Conservation (phyloP, 2,797 vertebrate species). For the Euthynnus affinis region DNA sequence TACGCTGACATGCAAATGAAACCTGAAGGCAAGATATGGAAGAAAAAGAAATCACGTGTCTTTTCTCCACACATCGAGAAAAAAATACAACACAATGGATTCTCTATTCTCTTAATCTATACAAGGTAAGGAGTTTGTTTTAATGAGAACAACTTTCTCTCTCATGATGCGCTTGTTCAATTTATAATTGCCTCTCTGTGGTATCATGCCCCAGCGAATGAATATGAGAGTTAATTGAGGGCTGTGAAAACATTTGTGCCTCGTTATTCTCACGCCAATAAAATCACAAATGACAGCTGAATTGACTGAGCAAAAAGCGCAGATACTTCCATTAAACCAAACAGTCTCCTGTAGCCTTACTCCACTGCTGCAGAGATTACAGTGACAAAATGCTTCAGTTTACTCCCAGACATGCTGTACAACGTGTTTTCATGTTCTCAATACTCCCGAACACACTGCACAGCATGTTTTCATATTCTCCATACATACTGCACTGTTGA, state of each 20-base stretch:
- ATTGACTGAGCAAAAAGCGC: slow-evolving; percentile 13
- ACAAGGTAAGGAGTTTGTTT: slow-evolving; percentile 53
- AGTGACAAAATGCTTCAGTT: slow-evolving; percentile 50
- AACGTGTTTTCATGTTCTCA: slow-evolving; percentile 44
- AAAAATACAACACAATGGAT: slow-evolving; percentile 21
- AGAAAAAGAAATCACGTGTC: slow-evolving; percentile 21
- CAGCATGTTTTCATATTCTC: slow-evolving; percentile 45
- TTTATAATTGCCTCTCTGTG: slow-evolving; percentile 66
- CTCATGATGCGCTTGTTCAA: slow-evolving; percentile 57
- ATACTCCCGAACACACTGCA: slow-evolving; percentile 41
- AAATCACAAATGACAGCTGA: slow-evolving; percentile 53
- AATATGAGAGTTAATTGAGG: slow-evolving; percentile 68
- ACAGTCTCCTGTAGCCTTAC: slow-evolving; percentile 23
- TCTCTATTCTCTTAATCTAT: slow-evolving; percentile 23
- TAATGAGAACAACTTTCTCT: slow-evolving; percentile 70
- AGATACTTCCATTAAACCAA: slow-evolving; percentile 36
- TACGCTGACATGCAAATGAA: slow-evolving; percentile 46
- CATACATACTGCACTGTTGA: slow-evolving; percentile 57
- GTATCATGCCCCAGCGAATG: slow-evolving; percentile 54
- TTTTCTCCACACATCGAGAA: slow-evolving; percentile 20
- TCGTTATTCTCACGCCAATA: slow-evolving; percentile 57
- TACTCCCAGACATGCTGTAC: slow-evolving; percentile 33
- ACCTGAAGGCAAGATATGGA: slow-evolving; percentile 36
- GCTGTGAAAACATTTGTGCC: slow-evolving; percentile 59
- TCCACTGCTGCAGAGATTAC: slow-evolving; percentile 52